Evolutionary conservation across 2,797 vertebrate species (phyloP), one percentile per base, ranked within the genome.

Genomic region (Pseudochromis fuscus): DNA sequence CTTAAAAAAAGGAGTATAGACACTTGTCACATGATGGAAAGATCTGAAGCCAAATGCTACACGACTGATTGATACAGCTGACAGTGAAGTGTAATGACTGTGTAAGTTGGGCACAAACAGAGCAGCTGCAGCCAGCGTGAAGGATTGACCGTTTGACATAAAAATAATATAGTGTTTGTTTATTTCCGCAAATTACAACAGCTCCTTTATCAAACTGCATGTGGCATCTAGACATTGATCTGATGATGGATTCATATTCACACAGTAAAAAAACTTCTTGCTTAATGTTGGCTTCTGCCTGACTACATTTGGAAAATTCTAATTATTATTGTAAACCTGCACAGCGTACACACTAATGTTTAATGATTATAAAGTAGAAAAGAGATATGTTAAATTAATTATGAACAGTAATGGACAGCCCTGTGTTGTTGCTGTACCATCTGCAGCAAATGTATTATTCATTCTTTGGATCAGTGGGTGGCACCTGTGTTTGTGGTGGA

Each of bases 181-280:
- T 56, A 60, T 60, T 40, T 25, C 4, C 15, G 44, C 18, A 59
- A 27, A 35, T 51, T n/a, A 10, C n/a, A 59, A 11, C 18, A 18
- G 18, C 16, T 59, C 13, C 21, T 58, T 68, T 45, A 25, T 66
- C 19, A 40, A 21, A 62, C 40, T n/a, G 9, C 42, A 51, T 28
- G 33, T 27, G 2, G n/a, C 37, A 24, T 1, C 30, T 19, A 1
- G 12, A 66, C 12, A 15, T 45, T 72, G 10, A 27, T 42, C 33
- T 46, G 27, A 45, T 70, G 51, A 61, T 49, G n/a, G 61, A 35
- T 61, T 69, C 55, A 31, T 16, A 50, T 51, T 35, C 21, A 57
- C 11, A 53, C 44, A 49, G 9, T 27, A 16, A 31, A 59, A 66
- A 44, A 58, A 60, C 8, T 24, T 16, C 49, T 30, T 58, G 27